These are phyloP conservation scores for Drosophila phalerata DNA, from an alignment of 2,888 invertebrate genomes.

Conservation along the genomic window DNA sequence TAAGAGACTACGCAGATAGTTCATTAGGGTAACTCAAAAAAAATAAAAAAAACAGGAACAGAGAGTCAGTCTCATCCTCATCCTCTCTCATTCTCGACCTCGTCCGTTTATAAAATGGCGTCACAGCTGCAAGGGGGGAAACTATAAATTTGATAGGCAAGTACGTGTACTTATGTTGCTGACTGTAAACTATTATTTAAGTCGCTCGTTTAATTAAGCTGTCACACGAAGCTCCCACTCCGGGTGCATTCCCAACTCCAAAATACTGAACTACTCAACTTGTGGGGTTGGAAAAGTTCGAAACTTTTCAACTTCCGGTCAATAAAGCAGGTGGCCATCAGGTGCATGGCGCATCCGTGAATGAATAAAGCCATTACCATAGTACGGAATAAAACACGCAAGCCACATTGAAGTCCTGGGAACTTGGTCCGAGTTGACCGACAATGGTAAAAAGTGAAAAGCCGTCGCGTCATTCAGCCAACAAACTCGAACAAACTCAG, in stretches of 20 bases:
- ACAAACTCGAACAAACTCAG: conserved; percentile 4
- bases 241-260: conserved; percentile 17
- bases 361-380: conserved; percentile 72
- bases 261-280: conserved; percentile 9
- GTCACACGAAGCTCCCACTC: conserved; percentile 56
- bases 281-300: conserved; percentile 61
- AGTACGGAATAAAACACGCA: conserved; percentile 60
- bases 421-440: conserved; percentile 58
- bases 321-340: conserved; percentile 81
- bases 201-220: conserved; percentile 67
- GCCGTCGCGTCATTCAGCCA: conserved; percentile 67
- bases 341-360: conserved; percentile 75
- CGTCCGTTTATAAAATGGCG: conserved; percentile 48
- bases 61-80: conserved; percentile 13
- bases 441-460: conserved; percentile 70
- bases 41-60: conserved; percentile 13
- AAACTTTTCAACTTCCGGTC: conserved; percentile 83
- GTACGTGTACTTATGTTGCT: conserved; percentile 19
- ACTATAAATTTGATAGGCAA: conserved; percentile 20
- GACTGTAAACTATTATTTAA: conserved; percentile 47
- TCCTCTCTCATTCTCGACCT: neutral
- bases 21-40: conserved; percentile 53
- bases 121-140: conserved; percentile 40
- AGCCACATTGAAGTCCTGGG: conserved; percentile 57
- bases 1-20: conserved; percentile 58